Base-by-base conservation (phyloP, 2,888 invertebrate genomes). In the Serripes groenlandicus region DNA sequence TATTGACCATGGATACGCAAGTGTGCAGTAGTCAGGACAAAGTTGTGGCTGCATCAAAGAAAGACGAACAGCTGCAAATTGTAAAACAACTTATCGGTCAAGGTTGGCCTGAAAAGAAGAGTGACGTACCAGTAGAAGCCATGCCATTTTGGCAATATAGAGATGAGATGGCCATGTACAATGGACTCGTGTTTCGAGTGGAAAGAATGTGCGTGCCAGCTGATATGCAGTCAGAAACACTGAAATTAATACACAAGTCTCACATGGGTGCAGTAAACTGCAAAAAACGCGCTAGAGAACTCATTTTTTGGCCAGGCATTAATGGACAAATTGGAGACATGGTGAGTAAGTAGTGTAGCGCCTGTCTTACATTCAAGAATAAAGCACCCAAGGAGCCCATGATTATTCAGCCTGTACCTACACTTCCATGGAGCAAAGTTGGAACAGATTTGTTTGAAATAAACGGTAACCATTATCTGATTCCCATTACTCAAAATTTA, bases 401-500 rank as follows among this genome's bases (percentile, higher is more conserved):
- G 30, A 75, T 80, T 32, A 71, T 84, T 30, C 52, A 81, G 11
- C 68, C 75, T 23, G 83, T 90, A 32, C 90, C 88, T 26, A 37
- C 75, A 30, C 79, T 76, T 52, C 89, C 88, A n/a, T 88, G 88
- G 90, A 80, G 88, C 75, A 89, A 68, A 26, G 75, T 89, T 35
- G 89, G 80, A 7, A 81, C 82, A 52, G 89, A 90, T 75, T 66
- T 91, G 34, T 87, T 88, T 56, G 74, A 89, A 32, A 68, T 88
- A 23, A 84, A 83, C 58, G 77, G 81, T 9, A 37, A 74, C 28
- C 71, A 68, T 18, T 87, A 84, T 62, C 52, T 89, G 23, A 71
- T 84, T 34, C 89, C 89, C 15, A 60, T 68, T 32, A 66, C 69
- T n/a, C 83, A 78, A 18, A 30, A n/a, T n/a, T n/a, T n/a, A n/a